Percentiles rank a stretch among this genome's conserved stretches.
These are phyloP conservation scores for Solea senegalensis DNA, from an alignment of 2,113 vertebrate species.

Conservation along the genomic window DNA sequence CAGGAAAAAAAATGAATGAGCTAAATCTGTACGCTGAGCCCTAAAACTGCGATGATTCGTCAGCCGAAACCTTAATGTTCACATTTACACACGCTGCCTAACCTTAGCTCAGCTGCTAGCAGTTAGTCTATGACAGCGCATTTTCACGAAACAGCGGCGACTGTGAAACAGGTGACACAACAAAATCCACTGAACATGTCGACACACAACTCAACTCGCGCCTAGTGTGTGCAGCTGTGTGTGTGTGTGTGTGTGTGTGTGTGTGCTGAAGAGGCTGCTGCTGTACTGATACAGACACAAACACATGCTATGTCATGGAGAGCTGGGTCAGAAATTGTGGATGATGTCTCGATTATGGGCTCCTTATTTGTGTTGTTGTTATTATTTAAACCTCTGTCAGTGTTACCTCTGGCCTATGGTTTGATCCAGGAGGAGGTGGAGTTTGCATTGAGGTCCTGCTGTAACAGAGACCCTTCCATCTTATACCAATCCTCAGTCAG, in stretches of 20 bases:
- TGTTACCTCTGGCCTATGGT: slow-evolving; percentile 83
- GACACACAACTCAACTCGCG: slow-evolving; percentile 31
- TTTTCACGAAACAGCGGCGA: slow-evolving; percentile 33
- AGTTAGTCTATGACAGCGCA: slow-evolving; percentile 11
- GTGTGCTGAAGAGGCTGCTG: slow-evolving; percentile 38
- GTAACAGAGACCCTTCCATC: slow-evolving; percentile 83
- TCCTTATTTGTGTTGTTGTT: background rate
- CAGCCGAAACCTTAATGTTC: slow-evolving; percentile 10
- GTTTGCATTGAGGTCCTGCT: slow-evolving; percentile 88
- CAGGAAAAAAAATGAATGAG: slow-evolving; percentile 9
- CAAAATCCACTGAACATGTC: slow-evolving; percentile 32
- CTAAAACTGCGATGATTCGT: slow-evolving; percentile 13
- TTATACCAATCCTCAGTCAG: slow-evolving; percentile 84
- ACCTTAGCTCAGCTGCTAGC: slow-evolving; percentile 46
- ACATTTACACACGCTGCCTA: slow-evolving; percentile 26
- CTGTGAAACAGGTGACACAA: slow-evolving; percentile 29
- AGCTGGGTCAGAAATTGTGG: slow-evolving; percentile 40
- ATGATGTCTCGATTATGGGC: slow-evolving; percentile 25
- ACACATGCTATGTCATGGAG: slow-evolving; percentile 51
- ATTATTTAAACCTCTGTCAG: slow-evolving; percentile 11
- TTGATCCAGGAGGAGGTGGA: slow-evolving; percentile 87
- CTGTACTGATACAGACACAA: slow-evolving; percentile 12
- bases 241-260: slow-evolving; percentile 40
- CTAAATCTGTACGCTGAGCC: slow-evolving; percentile 4
- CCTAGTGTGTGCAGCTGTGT: slow-evolving; percentile 49